Evolutionary conservation across 2,888 invertebrate species (phyloP), one percentile per base, ranked within the genome.

Genomic region (Malacosoma neustria): DNA sequence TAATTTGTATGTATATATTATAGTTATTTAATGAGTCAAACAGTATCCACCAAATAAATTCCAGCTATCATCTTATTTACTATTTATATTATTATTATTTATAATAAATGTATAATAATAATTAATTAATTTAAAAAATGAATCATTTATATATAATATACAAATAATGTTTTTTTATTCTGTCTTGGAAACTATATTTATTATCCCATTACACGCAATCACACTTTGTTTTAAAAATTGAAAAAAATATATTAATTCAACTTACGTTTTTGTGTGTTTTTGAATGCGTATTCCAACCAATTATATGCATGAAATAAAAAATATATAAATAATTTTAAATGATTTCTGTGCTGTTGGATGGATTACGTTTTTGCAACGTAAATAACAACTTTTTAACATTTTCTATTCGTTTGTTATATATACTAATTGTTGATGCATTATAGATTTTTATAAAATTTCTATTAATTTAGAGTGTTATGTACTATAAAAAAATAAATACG

Each of bases 261-360:
- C 22, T 22, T 22, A 22, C 22, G 22, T 22, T 7, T 53, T 48
- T 64, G 52, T 62, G 54, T 62, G 58, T 58, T 48, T 48, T 51
- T 48, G 46, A 58, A 57, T 49, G 43, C 40, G 57, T 61, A 56
- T 56, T 75, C 71, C 71, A 73, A 56, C 72, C 66, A 57, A 72
- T 72, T 58, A 33, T 49, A 41, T 32, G 7, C 2, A 11, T 9
- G 4, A 13, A 32, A 6, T 13, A 13, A 13, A 3, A 12, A 1
- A 32, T 9, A 13, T 13, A 32, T 32, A 9, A 32, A 29, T 3
- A 13, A n/a, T 15, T 11, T 34, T 3, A 13, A 35, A 41, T 64
- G 70, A 70, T 73, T n/a, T n/a, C n/a, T n/a, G n/a, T n/a, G n/a
- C n/a, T n/a, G n/a, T n/a, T 63, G 73, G 68, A 55, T 73, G 75